Base-by-base conservation (phyloP, 2,113 vertebrate genomes). In the Syrmaticus mikado region DNA sequence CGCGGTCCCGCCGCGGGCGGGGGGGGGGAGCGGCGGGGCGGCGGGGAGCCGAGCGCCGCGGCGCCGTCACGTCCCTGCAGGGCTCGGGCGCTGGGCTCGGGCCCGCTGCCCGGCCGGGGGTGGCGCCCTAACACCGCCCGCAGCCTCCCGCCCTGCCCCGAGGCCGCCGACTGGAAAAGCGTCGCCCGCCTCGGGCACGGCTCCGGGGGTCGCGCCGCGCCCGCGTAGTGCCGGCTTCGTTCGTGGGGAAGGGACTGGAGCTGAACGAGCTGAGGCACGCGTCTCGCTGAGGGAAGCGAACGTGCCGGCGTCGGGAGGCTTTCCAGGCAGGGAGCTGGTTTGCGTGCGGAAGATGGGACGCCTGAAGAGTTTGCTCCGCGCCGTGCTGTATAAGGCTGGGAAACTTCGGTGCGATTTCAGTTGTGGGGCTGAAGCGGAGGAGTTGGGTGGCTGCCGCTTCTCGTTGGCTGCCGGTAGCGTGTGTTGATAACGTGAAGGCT, bases 401-500 rank as follows among this genome's bases (percentile, higher is more conserved):
- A 53, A 77, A 60, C 27, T 85, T 86, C 0, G 4, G 3, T 55
- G 55, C 53, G 1, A 14, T 91, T 76, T 76, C 34, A 38, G 78
- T 27, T 28, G 2, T 65, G 34, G 36, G n/a, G 27, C 48, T 24
- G 40, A 82, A 57, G 14, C 1, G 2, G 57, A 24, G 24, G 20
- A 40, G 27, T 48, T 34, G 1, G 10, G 30, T 16, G 55, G 2
- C 45, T 48, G 4, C 13, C 38, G 40, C 16, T 15, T 1, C 0
- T 5, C 21, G 20, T 50, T 50, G 48, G 34, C 38, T 84, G 74
- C 36, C 48, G n/a, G 15, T 11, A 25, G 24, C 17, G 2, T 8
- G 1, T 10, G 19, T 8, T 14, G 9, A 46, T 52, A 40, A 32
- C 13, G 1, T 10, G 22, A 6, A 43, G 72, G 50, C 10, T 43